Percentiles rank a stretch among this genome's conserved stretches.
Conservation (phyloP, 92 coral and sea anemone genomes). For the Phenganax marumi region DNA sequence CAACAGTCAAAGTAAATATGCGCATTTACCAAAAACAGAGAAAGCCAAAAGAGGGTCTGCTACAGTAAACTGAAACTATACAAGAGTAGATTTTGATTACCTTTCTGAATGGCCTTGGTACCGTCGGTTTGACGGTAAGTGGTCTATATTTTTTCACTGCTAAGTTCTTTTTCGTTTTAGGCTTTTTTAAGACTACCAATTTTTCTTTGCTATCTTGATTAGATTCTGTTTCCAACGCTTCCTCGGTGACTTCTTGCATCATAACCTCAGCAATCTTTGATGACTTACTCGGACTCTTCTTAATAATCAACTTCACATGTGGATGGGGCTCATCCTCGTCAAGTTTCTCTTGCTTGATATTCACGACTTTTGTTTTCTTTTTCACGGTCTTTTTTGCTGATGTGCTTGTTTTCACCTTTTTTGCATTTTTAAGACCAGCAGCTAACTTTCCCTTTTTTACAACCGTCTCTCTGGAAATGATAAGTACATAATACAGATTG, state of each 20-base stretch:
- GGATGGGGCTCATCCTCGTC: constrained; percentile 10
- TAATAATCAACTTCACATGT: constrained; percentile 83
- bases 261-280: constrained; percentile 31
- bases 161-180: constrained; percentile 19
- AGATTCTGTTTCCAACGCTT: not conserved
- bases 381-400: constrained; percentile 24
- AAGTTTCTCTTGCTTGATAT: constrained; percentile 52
- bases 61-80: too few relatives aligned
- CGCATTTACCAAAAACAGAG: too few relatives aligned
- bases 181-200: constrained; percentile 7
- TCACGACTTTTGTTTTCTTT: constrained; percentile 18
- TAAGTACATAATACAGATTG: not conserved
- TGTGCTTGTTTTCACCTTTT: not conserved
- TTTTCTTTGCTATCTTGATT: constrained; percentile 31
- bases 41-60: too few relatives aligned
- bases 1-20: too few relatives aligned
- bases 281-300: constrained; percentile 49
- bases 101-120: constrained; percentile 13
- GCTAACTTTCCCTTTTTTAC: constrained; percentile 43
- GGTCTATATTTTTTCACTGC: not conserved
- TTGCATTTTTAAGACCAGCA: not conserved
- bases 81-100: not conserved
- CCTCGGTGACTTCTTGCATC: constrained; percentile 19
- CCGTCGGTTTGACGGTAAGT: not conserved
- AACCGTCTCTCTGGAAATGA: constrained; percentile 26